Base-by-base conservation (phyloP, 1,140 invertebrate species). In the Harpegnathos saltator region DNA sequence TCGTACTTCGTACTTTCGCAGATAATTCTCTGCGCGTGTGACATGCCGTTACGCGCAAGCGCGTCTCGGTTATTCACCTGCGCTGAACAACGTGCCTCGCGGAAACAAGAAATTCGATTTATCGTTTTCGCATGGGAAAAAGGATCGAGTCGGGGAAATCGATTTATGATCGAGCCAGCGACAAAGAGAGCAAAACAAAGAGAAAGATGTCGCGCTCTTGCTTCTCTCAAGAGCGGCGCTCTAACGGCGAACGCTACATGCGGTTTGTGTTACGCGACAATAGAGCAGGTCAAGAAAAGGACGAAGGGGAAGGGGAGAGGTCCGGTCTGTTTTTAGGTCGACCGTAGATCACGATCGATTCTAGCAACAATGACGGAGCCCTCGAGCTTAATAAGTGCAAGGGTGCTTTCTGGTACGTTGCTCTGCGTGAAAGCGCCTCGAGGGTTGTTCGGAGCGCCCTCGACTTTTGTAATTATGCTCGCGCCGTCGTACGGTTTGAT, bases 401-500 rank as follows among this genome's bases (percentile, higher is more conserved):
- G 75, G 63, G 52, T 56, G 75, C 63, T 78, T n/a, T 44, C 68
- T 15, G 75, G 63, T 56, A 78, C 52, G 22, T 69, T 78, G 22
- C 75, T 17, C 65, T 26, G 56, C 38, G 33, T 66, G 82, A 78
- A 78, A 83, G 52, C 33, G 73, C 74, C 50, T 26, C 73, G 81
- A 86, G 84, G 33, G 56, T 73, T 26, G 84, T 59, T 69, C 48
- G 12, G 24, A 83, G 84, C 73, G 62, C 73, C 73, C 85, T 86
- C 22, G 81, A 86, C 81, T 69, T 71, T 72, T 62, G 61, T 83
- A 84, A 86, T 86, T 87, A 87, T 75, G 54, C 50, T 29, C 48
- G 84, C 50, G 38, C 48, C 26, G 12, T 29, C 59, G 26, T 26
- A 62, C 58, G 48, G 54, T 85, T 77, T 82, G 78, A 82, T 86